These are phyloP conservation scores for Procapra przewalskii DNA, from an alignment of 2,113 vertebrate genomes.

Conservation along the genomic window DNA sequence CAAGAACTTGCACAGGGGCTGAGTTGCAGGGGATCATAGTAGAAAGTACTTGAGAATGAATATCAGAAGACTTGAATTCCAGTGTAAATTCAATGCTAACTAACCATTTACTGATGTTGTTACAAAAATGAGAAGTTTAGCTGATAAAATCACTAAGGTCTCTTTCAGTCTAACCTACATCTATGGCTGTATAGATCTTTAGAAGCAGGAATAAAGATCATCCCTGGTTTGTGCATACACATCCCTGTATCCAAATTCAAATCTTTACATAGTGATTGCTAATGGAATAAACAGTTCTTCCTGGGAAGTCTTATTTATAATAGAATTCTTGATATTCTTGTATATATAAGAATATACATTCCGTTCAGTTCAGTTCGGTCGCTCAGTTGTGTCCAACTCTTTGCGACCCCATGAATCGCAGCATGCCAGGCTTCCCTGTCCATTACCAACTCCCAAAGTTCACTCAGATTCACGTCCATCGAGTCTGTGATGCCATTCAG, in stretches of 20 bases:
- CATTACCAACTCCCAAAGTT: no score
- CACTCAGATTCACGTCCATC: no score
- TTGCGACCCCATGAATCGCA: no score
- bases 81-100: neutral
- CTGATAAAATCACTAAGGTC: neutral
- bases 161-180: neutral
- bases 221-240: neutral
- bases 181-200: neutral
- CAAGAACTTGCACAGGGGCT: neutral
- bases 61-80: neutral
- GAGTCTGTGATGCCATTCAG: no score
- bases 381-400: fast-evolving
- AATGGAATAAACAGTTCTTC: neutral
- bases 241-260: neutral
- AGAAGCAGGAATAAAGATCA: neutral
- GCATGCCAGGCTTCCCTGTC: no score
- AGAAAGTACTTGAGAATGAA: neutral
- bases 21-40: neutral
- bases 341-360: neutral
- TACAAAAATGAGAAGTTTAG: neutral
- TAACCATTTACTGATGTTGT: neutral
- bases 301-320: neutral
- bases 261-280: neutral
- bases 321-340: neutral
- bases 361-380: no score